Percentiles rank a stretch among this genome's conserved stretches.
phyloP scores from a whole-genome alignment of 2,113 vertebrate genomes.

The Gasterosteus aculeatus region DNA sequence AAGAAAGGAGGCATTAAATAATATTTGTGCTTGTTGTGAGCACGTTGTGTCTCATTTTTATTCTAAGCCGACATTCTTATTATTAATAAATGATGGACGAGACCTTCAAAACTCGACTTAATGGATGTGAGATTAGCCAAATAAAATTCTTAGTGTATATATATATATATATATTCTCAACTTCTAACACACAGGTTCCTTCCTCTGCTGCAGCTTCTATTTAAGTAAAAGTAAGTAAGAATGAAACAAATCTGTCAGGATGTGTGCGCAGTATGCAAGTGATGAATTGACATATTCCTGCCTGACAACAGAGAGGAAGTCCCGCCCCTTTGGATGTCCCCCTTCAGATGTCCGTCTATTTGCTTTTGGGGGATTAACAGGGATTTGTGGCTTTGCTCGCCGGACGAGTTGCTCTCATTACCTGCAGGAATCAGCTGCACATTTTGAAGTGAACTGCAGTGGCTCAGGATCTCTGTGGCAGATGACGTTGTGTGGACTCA shows the following conservation, averaged over 20 bases:
- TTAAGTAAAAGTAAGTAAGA: neutral
- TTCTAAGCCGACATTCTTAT: too few relatives aligned
- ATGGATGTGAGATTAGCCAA: too few relatives aligned
- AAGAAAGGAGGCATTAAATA: too few relatives aligned
- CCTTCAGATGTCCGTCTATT: neutral
- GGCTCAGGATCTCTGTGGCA: neutral
- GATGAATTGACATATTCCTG: slow-evolving; percentile 11
- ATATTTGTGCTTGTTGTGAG: too few relatives aligned
- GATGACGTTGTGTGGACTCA: slow-evolving; percentile 35
- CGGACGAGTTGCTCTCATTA: slow-evolving; percentile 57
- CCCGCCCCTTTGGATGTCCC: slow-evolving; percentile 25
- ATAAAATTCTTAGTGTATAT: too few relatives aligned
- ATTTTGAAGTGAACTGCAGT: slow-evolving; percentile 12
- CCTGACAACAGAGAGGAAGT: slow-evolving; percentile 7
- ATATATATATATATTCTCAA: too few relatives aligned
- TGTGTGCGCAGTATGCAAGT: neutral
- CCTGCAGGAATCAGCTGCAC: slow-evolving; percentile 44
- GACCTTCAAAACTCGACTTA: too few relatives aligned
- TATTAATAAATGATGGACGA: too few relatives aligned
- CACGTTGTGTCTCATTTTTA: too few relatives aligned
- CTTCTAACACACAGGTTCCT: neutral
- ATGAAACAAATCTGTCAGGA: neutral
- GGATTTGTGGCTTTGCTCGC: slow-evolving; percentile 12
- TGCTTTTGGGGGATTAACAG: slow-evolving; percentile 14
- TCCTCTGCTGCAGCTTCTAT: neutral